A percentile compares a stretch with the other conserved stretches of the same genome.
Evolutionary conservation across 2,888 invertebrate species (phyloP).

Genomic region (Eueremaeus valkanovi): DNA sequence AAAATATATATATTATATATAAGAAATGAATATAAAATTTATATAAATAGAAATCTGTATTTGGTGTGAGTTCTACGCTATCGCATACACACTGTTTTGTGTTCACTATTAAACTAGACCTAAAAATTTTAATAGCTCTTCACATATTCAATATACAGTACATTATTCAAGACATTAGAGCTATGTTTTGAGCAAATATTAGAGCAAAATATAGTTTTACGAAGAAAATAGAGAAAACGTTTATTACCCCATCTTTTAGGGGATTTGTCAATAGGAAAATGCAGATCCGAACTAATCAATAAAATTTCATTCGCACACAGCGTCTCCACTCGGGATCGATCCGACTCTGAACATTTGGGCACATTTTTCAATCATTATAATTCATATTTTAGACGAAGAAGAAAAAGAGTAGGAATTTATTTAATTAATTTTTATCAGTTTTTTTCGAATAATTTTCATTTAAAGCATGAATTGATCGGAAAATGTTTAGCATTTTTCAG

Average conservation of each 20-base stretch:
- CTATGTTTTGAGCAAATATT: not conserved
- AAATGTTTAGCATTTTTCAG: not conserved
- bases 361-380: not conserved
- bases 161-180: not conserved
- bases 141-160: too few relatives aligned
- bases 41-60: too few relatives aligned
- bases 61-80: not conserved
- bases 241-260: constrained; percentile 30
- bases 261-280: constrained; percentile 11
- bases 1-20: too few relatives aligned
- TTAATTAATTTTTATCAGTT: not conserved
- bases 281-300: not conserved
- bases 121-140: not conserved
- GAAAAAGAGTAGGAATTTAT: too few relatives aligned
- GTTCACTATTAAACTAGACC: not conserved
- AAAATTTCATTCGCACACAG: not conserved
- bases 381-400: not conserved
- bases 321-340: constrained; percentile 25
- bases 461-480: not conserved
- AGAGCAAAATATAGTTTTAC: too few relatives aligned
- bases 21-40: too few relatives aligned
- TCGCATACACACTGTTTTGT: not conserved
- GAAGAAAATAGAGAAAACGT: not conserved
- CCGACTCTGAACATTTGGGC: not conserved
- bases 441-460: too few relatives aligned